Evolutionary conservation across 2,797 vertebrate genomes (phyloP), one percentile per base, ranked within the genome.

Genomic region (Chelonia mydas): DNA sequence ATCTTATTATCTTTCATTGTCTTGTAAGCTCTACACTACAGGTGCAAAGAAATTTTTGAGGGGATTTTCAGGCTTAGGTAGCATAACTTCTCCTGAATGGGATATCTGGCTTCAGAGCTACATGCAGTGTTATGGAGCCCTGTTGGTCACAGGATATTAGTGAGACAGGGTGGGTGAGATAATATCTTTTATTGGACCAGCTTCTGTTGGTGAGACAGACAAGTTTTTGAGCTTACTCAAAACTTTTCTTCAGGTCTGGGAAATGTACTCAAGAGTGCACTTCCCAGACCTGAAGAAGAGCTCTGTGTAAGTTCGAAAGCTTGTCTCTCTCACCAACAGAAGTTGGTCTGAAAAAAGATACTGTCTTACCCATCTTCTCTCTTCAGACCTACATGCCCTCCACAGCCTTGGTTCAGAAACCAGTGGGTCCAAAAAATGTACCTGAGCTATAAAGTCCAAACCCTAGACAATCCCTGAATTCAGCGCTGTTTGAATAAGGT

Each of bases 361-460:
- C 15, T 31, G 13, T 28, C 57, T 15, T 31, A 59, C 57, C 57
- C 28, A 59, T 31, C 57, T 59, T 59, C 12, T 59, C 57, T 59
- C 57, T 59, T 59, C 25, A 68, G 72, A 80, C 37, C 27, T 91
- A 55, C 16, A 8, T 61, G 53, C 92, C 16, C 94, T 57, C 50
- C 92, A 80, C 61, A 91, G 28, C 81, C 87, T 12, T 19, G 37
- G 54, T 87, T 94, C 28, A 76, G 87, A 94, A 88, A 81, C 54
- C 59, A 87, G 49, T 50, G 74, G 65, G 74, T 74, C 19, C 78
- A 11, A 90, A 50, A 74, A 53, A 82, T 90, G 80, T 83, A n/a
- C 11, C 25, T 88, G 85, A 77, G 84, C 37, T 84, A 90, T 85
- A 90, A 91, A 91, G 92, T 94, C 83, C 90, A 0, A 65, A 68